Evolutionary conservation across 2,797 vertebrate genomes (phyloP).

Genomic region (Tenualosa thibaudeaui): DNA sequence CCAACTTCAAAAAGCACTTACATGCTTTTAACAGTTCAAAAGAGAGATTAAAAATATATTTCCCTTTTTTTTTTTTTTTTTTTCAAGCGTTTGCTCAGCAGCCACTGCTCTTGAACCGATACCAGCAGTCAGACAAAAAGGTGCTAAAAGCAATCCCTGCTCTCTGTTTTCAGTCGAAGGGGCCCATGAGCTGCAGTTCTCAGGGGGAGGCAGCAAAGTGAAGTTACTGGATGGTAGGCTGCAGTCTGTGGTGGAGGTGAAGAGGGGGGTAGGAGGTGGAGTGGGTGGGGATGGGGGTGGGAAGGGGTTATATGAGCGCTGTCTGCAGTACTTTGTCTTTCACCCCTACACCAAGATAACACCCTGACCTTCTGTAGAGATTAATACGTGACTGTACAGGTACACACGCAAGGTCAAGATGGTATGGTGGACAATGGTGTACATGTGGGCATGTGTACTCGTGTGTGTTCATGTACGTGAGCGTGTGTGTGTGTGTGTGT

Average conservation of each 20-base stretch:
- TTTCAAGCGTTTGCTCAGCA: background rate
- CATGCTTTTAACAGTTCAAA: constrained; percentile 33
- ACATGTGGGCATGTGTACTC: background rate
- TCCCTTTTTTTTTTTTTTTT: background rate
- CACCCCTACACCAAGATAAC: background rate
- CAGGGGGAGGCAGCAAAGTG: no score
- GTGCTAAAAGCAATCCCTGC: constrained; percentile 45
- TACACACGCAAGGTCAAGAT: background rate
- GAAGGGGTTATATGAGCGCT: background rate
- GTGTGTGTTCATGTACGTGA: background rate
- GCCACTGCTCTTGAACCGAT: constrained; percentile 41
- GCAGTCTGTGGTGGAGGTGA: background rate
- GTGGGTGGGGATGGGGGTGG: background rate
- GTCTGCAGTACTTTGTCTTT: background rate
- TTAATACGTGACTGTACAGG: background rate
- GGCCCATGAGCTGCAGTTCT: no score
- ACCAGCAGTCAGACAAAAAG: constrained; percentile 16
- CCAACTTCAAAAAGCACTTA: constrained; percentile 43
- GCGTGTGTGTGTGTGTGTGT: no score
- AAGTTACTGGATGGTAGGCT: background rate
- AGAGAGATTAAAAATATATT: constrained; percentile 48
- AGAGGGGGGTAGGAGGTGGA: no score
- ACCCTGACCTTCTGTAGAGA: background rate
- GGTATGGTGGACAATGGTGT: background rate
- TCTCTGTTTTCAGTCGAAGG: background rate